Evolutionary conservation across 2,888 invertebrate genomes (phyloP), one percentile per base, ranked within the genome.

Genomic region (Pasiphila rectangulata): DNA sequence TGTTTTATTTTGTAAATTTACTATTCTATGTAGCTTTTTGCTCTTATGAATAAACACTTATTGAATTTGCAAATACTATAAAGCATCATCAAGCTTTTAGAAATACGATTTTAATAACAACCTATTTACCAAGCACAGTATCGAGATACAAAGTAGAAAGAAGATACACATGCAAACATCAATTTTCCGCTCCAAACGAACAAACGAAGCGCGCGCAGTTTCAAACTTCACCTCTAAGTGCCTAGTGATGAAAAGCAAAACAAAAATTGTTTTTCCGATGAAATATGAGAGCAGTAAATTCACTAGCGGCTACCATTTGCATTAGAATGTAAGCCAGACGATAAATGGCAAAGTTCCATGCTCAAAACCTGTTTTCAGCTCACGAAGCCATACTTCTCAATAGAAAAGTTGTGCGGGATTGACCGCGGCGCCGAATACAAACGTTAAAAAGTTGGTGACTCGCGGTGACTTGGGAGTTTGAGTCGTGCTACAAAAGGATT

Each of bases 371-470:
- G 32, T 17, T 17, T 15, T 9, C 17, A 10, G 16, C 17, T 32
- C 9, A 16, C 6, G 12, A 25, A 10, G 6, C 25, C 12, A 12
- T 3, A n/a, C 5, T 9, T 25, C 4, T 38, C 19, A 30, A 32
- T 32, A 19, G 20, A 16, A 23, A 48, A 39, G 43, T 39, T 48
- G 20, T 2, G 41, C 27, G 50, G 30, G 39, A 41, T 42, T 48
- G 53, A 49, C 48, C 45, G 27, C 50, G 21, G 43, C 40, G 29
- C 46, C 35, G 44, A 46, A n/a, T n/a, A 45, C 46, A 41, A 6
- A 43, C 39, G 45, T 56, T 50, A 47, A 47, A 50, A 52, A 52
- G 42, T 55, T 49, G 38, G 4, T 29, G 25, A 36, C 44, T 45
- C 41, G 44, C 46, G 39, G 16, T 21, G 21, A 34, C 23, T 47